Evolutionary conservation across 2,888 invertebrate species (phyloP).

Genomic region (Melipona beecheii): DNA sequence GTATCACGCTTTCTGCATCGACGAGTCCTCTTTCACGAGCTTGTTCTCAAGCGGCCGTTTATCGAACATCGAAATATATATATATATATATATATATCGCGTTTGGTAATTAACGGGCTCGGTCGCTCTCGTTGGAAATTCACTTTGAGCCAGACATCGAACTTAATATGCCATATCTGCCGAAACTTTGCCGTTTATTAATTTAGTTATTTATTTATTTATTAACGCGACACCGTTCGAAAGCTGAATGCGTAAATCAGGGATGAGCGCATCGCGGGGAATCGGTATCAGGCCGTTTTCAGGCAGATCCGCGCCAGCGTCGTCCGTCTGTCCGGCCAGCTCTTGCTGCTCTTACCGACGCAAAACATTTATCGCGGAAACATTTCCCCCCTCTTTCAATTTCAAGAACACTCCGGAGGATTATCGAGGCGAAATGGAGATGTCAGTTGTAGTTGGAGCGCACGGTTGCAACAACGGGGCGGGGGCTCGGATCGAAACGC

Average conservation of each 20-base stretch:
- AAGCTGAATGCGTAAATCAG: constrained; percentile 62
- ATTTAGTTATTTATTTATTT: constrained; percentile 21
- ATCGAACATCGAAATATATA: constrained; percentile 48
- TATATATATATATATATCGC: constrained; percentile 21
- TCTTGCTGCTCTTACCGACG: background rate
- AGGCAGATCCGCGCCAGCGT: background rate
- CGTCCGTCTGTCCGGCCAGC: background rate
- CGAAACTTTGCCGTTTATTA: constrained; percentile 59
- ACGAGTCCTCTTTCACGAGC: constrained; percentile 41
- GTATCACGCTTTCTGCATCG: constrained; percentile 22
- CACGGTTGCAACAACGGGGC: background rate
- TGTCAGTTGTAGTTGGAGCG: constrained; percentile 21
- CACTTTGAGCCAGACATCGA: constrained; percentile 54
- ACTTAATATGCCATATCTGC: constrained; percentile 44
- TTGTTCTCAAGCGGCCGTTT: constrained; percentile 27
- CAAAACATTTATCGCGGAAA: constrained; percentile 27
- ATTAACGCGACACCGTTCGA: constrained; percentile 37
- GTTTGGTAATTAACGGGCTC: constrained; percentile 51
- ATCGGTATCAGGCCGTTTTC: background rate
- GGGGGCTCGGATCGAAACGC: constrained; percentile 4
- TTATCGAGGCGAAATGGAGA: constrained; percentile 27
- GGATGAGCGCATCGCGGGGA: constrained; percentile 36
- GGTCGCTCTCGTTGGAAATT: constrained; percentile 56
- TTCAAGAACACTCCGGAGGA: constrained; percentile 1
- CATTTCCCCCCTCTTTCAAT: constrained; percentile 1